Evolutionary conservation across 2,113 vertebrate genomes (phyloP).

Genomic region (Alethe diademata): DNA sequence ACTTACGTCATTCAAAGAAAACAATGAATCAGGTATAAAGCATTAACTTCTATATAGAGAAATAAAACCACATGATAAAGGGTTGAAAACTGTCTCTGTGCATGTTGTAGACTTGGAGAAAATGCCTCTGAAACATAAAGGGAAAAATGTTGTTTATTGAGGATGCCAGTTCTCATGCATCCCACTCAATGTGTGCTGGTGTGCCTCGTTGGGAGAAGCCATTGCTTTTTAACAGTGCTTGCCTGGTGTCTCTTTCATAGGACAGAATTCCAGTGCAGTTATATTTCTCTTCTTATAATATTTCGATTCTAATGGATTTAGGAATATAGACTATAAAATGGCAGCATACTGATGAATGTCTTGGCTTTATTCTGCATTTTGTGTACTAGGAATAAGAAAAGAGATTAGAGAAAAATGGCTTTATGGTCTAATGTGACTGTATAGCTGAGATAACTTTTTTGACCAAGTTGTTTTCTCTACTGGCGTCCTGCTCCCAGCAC

Average conservation of each 20-base stretch:
- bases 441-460: background rate
- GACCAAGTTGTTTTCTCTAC: background rate
- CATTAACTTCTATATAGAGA: background rate
- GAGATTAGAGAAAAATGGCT: background rate
- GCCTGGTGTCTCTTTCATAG: background rate
- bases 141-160: background rate
- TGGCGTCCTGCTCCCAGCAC: background rate
- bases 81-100: background rate
- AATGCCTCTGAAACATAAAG: background rate
- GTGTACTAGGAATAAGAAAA: background rate
- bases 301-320: background rate
- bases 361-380: background rate
- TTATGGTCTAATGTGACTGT: background rate
- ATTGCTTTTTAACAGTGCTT: background rate
- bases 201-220: background rate
- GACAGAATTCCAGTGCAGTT: background rate
- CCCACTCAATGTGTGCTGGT: rapidly evolving
- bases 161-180: background rate
- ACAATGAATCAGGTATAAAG: background rate
- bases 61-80: background rate
- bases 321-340: background rate
- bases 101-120: background rate
- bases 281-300: background rate
- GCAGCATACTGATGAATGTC: background rate
- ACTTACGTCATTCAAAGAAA: background rate